Evolutionary conservation across 2,113 vertebrate genomes (phyloP), one percentile per base, ranked within the genome.

Genomic region (Salvator merianae): DNA sequence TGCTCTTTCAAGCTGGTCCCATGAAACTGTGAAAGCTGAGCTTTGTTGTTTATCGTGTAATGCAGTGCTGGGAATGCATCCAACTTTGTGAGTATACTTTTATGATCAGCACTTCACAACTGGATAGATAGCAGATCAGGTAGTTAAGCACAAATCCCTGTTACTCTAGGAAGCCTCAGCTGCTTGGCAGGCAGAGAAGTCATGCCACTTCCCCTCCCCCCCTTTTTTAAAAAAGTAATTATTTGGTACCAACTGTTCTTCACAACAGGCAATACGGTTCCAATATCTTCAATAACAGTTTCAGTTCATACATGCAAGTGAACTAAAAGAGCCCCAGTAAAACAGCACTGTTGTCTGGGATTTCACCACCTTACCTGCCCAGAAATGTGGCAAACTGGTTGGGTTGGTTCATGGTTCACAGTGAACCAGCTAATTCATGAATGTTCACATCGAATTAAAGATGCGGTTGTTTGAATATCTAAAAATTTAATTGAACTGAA

Each of bases 31-130:
- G 36, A 88, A 87, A 84, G 70, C 65, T 83, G 34, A 92, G 30
- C 28, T 82, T 16, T 3, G 6, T 26, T 62, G 9, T 3, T 10
- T 74, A 76, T 63, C 16, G 8, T 70, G 70, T 40, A 91, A 84
- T 84, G 80, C 28, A 86, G 32, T 80, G 68, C 83, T 76, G 72
- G 83, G 87, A 93, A 79, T 47, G 8, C 18, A 59, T 92, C 79
- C 86, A 92, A 87, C 85, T 65, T 63, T 87, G 20, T 14, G 76
- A 90, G 77, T 26, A 28, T 0, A 79, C 4, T 76, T 88, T 87
- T 87, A 85, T 26, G 10, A 88, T 62, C 10, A 84, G 20, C 53
- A 87, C 4, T 88, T 83, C 34, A 91, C 78, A 84, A 91, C 38
- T 18, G 5, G 59, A 86, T 40, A 86, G 59, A 84, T 82, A 84